Evolutionary conservation across 2,888 invertebrate species (phyloP).

Genomic region (Sarcophaga carnaria): DNA sequence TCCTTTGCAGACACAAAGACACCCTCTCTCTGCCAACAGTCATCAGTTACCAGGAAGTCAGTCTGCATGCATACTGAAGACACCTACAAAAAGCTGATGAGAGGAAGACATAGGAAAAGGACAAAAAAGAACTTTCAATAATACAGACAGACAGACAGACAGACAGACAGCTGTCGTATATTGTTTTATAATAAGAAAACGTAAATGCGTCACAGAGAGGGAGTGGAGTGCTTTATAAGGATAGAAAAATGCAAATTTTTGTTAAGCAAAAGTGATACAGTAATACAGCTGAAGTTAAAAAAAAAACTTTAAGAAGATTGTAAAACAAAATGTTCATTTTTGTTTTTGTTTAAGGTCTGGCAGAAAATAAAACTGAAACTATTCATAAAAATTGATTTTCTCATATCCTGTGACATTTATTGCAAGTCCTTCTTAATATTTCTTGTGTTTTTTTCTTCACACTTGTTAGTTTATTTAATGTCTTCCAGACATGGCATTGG

Average conservation of each 20-base stretch:
- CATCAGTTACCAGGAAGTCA: slow-evolving; percentile 31
- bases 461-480: background rate
- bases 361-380: slow-evolving; percentile 18
- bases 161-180: slow-evolving; percentile 37
- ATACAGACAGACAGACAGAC: slow-evolving; percentile 20
- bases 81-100: slow-evolving; percentile 24
- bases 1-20: background rate
- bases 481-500: slow-evolving; percentile 28
- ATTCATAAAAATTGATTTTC: slow-evolving; percentile 47
- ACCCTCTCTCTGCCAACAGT: slow-evolving; percentile 10
- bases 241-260: slow-evolving; percentile 36
- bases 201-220: slow-evolving; percentile 24
- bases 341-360: background rate
- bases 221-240: slow-evolving; percentile 1
- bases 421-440: background rate
- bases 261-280: background rate
- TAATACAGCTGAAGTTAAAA: background rate
- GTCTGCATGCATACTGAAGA: slow-evolving; percentile 19
- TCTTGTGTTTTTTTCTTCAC: slow-evolving; percentile 61
- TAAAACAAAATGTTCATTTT: too few species aligned
- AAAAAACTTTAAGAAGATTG: too few species aligned
- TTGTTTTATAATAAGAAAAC: background rate
- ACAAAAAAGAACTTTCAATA: slow-evolving; percentile 9
- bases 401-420: slow-evolving; percentile 30
- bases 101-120: background rate